Evolutionary conservation across 2,797 vertebrate species (phyloP), one percentile per base, ranked within the genome.

Genomic region (Eulemur albifrons): DNA sequence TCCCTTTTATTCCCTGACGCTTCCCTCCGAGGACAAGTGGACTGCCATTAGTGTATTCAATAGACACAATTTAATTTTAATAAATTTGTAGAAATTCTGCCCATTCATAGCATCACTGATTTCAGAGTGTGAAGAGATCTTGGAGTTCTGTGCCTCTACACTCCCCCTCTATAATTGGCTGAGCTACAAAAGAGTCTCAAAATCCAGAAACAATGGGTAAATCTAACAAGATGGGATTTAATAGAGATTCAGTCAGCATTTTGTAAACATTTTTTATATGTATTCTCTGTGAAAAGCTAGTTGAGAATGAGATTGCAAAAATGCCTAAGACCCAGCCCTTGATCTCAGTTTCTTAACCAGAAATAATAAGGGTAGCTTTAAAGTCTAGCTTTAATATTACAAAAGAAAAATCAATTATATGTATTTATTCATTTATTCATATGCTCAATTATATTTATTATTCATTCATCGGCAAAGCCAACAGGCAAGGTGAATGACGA

Each of bases 221-320:
- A 96, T 63, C 43, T 50, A 88, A 79, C 21, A 94, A 75, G 35
- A 27, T 48, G 38, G 27, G 20, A 84, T 88, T 93, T 87, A 73
- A n/a, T 72, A 83, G 79, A 11, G 40, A 48, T 80, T 80, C n/a
- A 15, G 18, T 57, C 38, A 88, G 69, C 27, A 70, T 63, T 88
- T 15, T 77, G 15, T 81, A 67, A 95, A 79, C 12, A 61, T 35
- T 57, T 73, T 50, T 54, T 50, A 7, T 87, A 48, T 61, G 52
- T 69, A 80, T 63, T 30, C 35, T 61, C 1, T 82, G 59, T 52
- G 32, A 79, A 94, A 95, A 69, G 27, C 18, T 85, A 85, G 35
- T 63, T 79, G 81, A 90, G 45, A 90, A 82, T 88, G 25, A 96
- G 5, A 2, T 92, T 45, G 12, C 45, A 95, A 76, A 95, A 89